Evolutionary conservation across 2,797 vertebrate species (phyloP), one percentile per base, ranked within the genome.

Genomic region (Chaetophractus vellerosus): DNA sequence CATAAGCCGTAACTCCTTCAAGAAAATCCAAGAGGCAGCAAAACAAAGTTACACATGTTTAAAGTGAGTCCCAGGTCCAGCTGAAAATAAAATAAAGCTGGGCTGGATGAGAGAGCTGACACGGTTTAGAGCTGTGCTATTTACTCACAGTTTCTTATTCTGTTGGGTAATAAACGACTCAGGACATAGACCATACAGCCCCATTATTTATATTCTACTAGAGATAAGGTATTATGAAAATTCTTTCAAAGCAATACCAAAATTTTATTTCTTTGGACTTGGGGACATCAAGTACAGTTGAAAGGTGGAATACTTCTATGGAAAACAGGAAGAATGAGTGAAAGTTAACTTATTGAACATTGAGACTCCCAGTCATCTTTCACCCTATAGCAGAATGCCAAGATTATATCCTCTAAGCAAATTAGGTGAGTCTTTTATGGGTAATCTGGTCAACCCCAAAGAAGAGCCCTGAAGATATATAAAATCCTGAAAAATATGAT

Each of bases 71-170:
- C 55, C 59, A 68, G 16, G 52, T 69, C 45, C 38, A 55, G 55
- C 63, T 52, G 14, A 92, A 74, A 94, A 36, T 72, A 91, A 88
- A 79, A 23, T 69, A 75, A 50, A 80, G 33, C 57, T 64, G 48
- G 57, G 41, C 19, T 63, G 23, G 6, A 52, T 38, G 33, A 64
- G 36, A 79, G 21, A 6, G 41, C 36, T 11, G n/a, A 38, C 63
- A 63, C 41, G 23, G 72, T 28, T 74, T 15, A 23, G 3, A 15
- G 31, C 31, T 5, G 16, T 18, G 57, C 21, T 57, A 45, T 23
- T 36, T 86, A 52, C 59, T 55, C 59, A 19, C 0, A 68, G 23
- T 2, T 81, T 72, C 16, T 52, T 80, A 52, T 80, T 61, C 72
- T 85, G 59, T 10, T 11, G 2, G n/a, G 38, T 41, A 80, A 26